Evolutionary conservation across 2,888 invertebrate genomes (phyloP), one percentile per base, ranked within the genome.

Genomic region (Cenopis cana): DNA sequence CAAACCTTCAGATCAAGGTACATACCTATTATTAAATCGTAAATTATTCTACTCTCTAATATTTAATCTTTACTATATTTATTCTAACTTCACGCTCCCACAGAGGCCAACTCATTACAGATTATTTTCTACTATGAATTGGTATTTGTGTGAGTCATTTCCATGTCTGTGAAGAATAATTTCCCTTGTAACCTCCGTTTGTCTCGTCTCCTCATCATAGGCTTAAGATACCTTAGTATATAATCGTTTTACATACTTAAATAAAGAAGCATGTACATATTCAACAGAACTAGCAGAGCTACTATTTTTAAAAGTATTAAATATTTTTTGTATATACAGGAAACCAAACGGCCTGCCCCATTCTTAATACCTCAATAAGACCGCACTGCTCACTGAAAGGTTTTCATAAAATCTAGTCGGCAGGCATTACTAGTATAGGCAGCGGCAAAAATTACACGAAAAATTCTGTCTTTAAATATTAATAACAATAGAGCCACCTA

Each of bases 291-390:
- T 78, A 81, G 77, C 83, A 87, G 86, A 88, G 83, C 77, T 78
- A 81, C 80, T 88, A 85, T 87, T 87, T 88, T 87, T 81, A 82
- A 86, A 81, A 74, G 72, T 60, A 50, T 60, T 41, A n/a, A 62
- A 52, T 76, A 77, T 75, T 78, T 78, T 81, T 78, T 82, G 82
- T 84, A 84, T 81, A 80, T 80, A 81, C 72, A 74, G 73, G 73
- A 74, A 54, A 64, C 17, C 46, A 62, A 36, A 52, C 64, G 64
- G 64, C 14, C 14, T 36, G 1, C 41, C 38, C 38, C 57, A 57
- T 57, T 33, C 50, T 50, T 64, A 56, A 57, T 65, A 64, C 69
- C 57, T 64, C 64, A 59, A 36, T 69, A 57, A 36, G 29, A 36
- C 10, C 20, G 46, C 9, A 49, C 14, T 46, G 62, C 29, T n/a